Evolutionary conservation across 2,888 invertebrate genomes (phyloP).

Genomic region (Scaptomyza reducta): DNA sequence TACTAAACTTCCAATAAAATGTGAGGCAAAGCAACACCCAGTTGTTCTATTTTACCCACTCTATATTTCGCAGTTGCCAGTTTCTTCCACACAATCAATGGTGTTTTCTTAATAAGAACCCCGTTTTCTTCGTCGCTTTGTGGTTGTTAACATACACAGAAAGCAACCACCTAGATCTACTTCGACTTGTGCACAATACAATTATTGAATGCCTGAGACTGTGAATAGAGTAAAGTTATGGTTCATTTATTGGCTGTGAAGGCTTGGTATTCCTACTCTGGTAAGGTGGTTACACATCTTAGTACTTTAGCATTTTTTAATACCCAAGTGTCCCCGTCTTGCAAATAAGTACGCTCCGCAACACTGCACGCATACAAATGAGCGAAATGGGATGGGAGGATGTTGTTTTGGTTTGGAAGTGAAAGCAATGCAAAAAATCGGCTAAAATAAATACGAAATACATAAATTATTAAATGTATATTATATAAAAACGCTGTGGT

Average conservation of each 20-base stretch:
- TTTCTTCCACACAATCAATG: slow-evolving; percentile 79
- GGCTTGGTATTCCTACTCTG: slow-evolving; percentile 22
- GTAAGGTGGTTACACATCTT: slow-evolving; percentile 37
- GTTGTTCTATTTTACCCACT: slow-evolving; percentile 7
- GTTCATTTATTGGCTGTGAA: slow-evolving; percentile 64
- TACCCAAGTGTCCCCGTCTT: slow-evolving; percentile 74
- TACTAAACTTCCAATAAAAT: no score
- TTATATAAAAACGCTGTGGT: no score
- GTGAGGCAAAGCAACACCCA: no score
- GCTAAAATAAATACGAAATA: slow-evolving; percentile 74
- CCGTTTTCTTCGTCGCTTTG: slow-evolving; percentile 15
- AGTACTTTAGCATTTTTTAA: slow-evolving; percentile 73
- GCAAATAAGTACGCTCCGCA: slow-evolving; percentile 77
- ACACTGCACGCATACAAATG: slow-evolving; percentile 76
- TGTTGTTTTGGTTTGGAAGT: slow-evolving; percentile 7
- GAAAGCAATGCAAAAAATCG: slow-evolving; percentile 46
- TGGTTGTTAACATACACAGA: slow-evolving; percentile 34
- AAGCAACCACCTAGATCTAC: slow-evolving; percentile 36
- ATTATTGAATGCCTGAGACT: slow-evolving; percentile 62
- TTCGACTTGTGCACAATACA: slow-evolving; percentile 69
- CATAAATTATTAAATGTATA: slow-evolving; percentile 70
- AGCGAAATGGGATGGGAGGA: slow-evolving; percentile 31
- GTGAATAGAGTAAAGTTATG: slow-evolving; percentile 61
- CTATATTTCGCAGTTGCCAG: slow-evolving; percentile 42
- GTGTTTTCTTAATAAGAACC: slow-evolving; percentile 78